A percentile compares a stretch with the other conserved stretches of the same genome.
Evolutionary conservation across 1,140 invertebrate genomes (phyloP).

Genomic region (Drosophila parabipectinata): DNA sequence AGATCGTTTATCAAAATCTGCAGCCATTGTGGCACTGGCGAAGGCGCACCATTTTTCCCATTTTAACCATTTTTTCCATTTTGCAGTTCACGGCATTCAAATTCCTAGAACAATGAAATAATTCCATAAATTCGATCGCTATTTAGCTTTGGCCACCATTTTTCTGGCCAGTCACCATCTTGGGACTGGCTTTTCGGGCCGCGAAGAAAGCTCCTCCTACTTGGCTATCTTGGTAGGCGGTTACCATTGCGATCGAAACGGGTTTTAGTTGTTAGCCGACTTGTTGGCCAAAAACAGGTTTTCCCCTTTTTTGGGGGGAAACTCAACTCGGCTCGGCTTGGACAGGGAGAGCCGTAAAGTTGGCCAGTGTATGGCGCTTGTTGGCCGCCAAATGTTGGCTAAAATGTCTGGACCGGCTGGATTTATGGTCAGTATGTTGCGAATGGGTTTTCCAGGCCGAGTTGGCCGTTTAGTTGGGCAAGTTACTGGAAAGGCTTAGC

Average conservation of each 20-base stretch:
- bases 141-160: conserved; percentile 72
- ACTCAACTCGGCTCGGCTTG: conserved; percentile 54
- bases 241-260: conserved; percentile 65
- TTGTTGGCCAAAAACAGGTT: conserved; percentile 70
- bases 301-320: conserved; percentile 27
- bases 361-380: conserved; percentile 46
- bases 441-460: conserved; percentile 66
- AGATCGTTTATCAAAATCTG: conserved; percentile 65
- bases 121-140: conserved; percentile 81
- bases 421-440: conserved; percentile 78
- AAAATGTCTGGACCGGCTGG: conserved; percentile 63
- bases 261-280: conserved; percentile 54
- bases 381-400: conserved; percentile 55
- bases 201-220: conserved; percentile 70
- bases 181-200: conserved; percentile 21
- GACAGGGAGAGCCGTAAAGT: conserved; percentile 20
- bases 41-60: conserved; percentile 57
- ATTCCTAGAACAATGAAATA: conserved; percentile 83
- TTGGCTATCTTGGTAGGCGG: conserved; percentile 54
- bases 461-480: conserved; percentile 35
- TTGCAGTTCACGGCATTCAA: conserved; percentile 55
- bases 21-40: conserved; percentile 52
- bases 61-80: conserved; percentile 23
- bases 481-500: conserved; percentile 37
- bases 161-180: conserved; percentile 68